phyloP scores from a whole-genome alignment of 2,113 vertebrate species.

The Axis porcinus region DNA sequence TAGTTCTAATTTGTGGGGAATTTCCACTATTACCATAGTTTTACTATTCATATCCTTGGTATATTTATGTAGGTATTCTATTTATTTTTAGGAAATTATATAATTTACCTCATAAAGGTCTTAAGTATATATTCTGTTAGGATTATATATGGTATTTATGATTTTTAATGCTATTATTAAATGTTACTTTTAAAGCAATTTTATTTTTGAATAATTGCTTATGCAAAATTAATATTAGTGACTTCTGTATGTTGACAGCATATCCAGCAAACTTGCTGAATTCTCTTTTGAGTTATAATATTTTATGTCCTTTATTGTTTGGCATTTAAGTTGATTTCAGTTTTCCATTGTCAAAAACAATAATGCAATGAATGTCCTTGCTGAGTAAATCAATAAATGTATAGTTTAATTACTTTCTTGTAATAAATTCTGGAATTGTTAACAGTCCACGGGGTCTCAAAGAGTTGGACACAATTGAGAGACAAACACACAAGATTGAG shows the following conservation, averaged over 20 bases:
- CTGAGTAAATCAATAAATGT: neutral
- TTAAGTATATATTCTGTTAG: neutral
- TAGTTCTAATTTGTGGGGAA: neutral
- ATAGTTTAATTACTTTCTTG: neutral
- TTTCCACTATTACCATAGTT: neutral
- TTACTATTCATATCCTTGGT: neutral
- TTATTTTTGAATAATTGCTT: neutral
- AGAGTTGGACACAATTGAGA: too few species aligned
- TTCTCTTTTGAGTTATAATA: neutral
- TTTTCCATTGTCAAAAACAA: neutral
- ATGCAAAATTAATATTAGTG: neutral
- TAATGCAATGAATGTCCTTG: neutral
- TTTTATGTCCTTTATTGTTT: neutral
- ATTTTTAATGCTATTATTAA: neutral
- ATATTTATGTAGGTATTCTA: neutral
- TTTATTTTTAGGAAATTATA: neutral
- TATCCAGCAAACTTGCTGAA: neutral
- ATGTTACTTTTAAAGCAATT: neutral
- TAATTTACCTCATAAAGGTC: neutral
- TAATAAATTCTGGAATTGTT: neutral
- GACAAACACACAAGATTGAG: too few species aligned
- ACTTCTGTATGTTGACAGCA: neutral
- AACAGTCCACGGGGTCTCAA: too few species aligned
- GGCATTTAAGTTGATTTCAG: neutral
- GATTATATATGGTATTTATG: neutral